Conservation (phyloP, 2,888 invertebrate genomes). For the Torymus auratus region DNA sequence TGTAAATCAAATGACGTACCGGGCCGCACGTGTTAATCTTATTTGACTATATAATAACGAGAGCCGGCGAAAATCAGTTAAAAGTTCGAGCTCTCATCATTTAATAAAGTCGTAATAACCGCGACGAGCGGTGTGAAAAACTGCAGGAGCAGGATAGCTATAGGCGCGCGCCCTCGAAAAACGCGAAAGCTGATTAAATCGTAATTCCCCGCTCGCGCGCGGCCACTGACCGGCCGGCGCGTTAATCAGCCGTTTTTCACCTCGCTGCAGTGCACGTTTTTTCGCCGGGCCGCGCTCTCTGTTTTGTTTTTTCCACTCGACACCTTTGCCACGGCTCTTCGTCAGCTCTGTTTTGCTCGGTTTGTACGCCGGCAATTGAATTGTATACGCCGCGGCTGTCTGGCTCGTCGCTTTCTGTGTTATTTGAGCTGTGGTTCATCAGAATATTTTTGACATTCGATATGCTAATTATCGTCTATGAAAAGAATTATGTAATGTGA, state of each 20-base stretch:
- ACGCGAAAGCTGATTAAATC: slow-evolving; percentile 60
- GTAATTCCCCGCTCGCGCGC: slow-evolving; percentile 49
- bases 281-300: not conserved
- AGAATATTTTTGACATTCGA: no score
- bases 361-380: not conserved
- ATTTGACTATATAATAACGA: no score
- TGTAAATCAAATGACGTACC: no score
- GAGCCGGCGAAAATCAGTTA: not conserved
- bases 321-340: not conserved
- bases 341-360: not conserved
- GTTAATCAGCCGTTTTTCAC: slow-evolving; percentile 49
- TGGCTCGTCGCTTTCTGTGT: slow-evolving; percentile 1
- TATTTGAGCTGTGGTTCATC: not conserved
- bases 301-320: not conserved
- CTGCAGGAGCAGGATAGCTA: no score
- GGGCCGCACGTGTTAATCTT: no score
- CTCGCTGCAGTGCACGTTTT: slow-evolving; percentile 11
- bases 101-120: slow-evolving; percentile 8
- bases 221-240: slow-evolving; percentile 27
- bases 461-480: no score
- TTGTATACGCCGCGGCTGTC: slow-evolving; percentile 5
- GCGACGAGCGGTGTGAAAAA: no score
- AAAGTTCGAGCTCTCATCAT: not conserved
- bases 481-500: no score
- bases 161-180: not conserved